Evolutionary conservation across 2,113 vertebrate species (phyloP).

Genomic region (Paralichthys olivaceus): DNA sequence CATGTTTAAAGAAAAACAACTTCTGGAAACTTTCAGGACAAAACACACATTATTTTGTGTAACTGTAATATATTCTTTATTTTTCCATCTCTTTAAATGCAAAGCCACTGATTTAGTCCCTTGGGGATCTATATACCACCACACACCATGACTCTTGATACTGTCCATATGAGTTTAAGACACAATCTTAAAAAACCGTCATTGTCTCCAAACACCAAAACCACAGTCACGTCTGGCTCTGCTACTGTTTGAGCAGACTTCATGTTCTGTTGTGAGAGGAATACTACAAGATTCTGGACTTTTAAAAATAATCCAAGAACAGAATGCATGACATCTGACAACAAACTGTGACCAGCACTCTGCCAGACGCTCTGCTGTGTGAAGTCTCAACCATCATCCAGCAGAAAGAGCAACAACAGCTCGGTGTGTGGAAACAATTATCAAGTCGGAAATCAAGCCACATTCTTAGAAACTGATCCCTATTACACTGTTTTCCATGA

Average conservation of each 20-base stretch:
- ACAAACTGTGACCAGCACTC: constrained; percentile 31
- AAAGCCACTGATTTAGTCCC: too few relatives aligned
- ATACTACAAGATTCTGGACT: constrained; percentile 26
- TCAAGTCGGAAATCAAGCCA: constrained; percentile 42
- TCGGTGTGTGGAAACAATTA: constrained; percentile 69
- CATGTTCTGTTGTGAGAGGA: constrained; percentile 5
- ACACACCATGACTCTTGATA: too few relatives aligned
- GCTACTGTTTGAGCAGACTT: constrained; percentile 14
- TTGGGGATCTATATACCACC: too few relatives aligned
- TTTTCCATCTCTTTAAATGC: too few relatives aligned
- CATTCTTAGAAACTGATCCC: constrained; percentile 64
- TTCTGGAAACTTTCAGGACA: too few relatives aligned
- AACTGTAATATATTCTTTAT: neutral
- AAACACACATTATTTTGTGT: neutral
- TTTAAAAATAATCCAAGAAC: neutral
- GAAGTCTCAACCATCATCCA: constrained; percentile 29
- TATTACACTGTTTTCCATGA: constrained; percentile 47
- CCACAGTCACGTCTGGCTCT: neutral
- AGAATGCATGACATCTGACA: constrained; percentile 35
- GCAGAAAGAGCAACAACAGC: constrained; percentile 27
- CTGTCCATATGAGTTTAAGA: too few relatives aligned
- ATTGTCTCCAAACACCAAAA: neutral
- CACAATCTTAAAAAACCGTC: too few relatives aligned
- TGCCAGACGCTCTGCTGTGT: constrained; percentile 7
- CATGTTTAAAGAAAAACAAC: neutral